Evolutionary conservation across 2,797 vertebrate species (phyloP), one percentile per base, ranked within the genome.

Genomic region (Gallirallus australis): DNA sequence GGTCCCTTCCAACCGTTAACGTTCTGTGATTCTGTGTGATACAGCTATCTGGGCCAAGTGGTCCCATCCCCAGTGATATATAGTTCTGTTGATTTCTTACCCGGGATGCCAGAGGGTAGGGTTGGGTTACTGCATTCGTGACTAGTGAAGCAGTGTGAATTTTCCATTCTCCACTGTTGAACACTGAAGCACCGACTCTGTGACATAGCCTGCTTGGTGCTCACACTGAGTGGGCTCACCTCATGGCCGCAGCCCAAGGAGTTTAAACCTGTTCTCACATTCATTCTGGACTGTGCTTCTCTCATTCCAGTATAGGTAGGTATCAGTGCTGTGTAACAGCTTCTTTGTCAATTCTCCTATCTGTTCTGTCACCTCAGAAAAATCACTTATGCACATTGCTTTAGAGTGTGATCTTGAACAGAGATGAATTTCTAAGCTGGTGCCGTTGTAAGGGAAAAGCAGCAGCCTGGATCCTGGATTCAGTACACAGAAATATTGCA

Each of bases 401-500:
- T 66, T 56, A 23, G 11, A 56, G 66, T n/a, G 80, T 77, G 79
- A 72, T 40, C 93, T 73, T 7, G 16, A 84, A 47, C 66, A 39
- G 73, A 53, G 79, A 78, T 65, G 82, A 80, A 31, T 64, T 91
- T 76, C 80, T 73, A 86, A 73, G 90, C 70, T 91, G 61, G 31
- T 85, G 75, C 11, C 5, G 3, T 76, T 6, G 23, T 60, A 82
- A 50, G 64, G 68, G 61, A 71, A 92, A 94, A 90, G 82, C 53
- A 95, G 40, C 68, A 89, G 40, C 77, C 57, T 68, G 52, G 68
- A 64, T 70, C 90, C 83, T 80, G 50, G 82, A 30, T 88, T 39
- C 69, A 93, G 18, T 78, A 76, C 78, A 69, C 61, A 86, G 93
- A 96, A 91, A 91, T 92, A 88, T 81, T 94, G 61, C 73, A 91